These are phyloP conservation scores for Drosophila mulleri DNA, from an alignment of 2,888 invertebrate species.

Conservation along the genomic window DNA sequence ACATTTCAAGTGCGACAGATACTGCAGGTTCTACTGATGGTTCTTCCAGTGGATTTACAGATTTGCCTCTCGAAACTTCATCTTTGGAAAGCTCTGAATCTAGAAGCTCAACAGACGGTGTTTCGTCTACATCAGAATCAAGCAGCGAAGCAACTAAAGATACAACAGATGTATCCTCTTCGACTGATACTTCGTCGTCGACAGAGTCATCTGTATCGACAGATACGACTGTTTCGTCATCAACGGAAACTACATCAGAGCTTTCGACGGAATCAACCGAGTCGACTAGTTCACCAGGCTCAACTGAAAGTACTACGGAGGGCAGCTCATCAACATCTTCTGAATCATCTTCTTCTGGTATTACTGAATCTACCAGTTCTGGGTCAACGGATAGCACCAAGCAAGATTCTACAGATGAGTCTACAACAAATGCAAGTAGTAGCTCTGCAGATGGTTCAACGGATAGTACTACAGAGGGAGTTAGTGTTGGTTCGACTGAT, in stretches of 20 bases:
- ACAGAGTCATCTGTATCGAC: slow-evolving; percentile 42
- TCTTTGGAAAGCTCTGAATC: slow-evolving; percentile 40
- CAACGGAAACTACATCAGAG: slow-evolving; percentile 51
- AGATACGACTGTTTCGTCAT: slow-evolving; percentile 46
- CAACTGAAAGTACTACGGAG: slow-evolving; percentile 42
- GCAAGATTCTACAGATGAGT: slow-evolving; percentile 9
- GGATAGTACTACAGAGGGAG: background rate
- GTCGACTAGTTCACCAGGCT: slow-evolving; percentile 26
- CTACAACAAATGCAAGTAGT: background rate
- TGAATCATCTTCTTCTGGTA: slow-evolving; percentile 22
- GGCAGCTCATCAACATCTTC: slow-evolving; percentile 24
- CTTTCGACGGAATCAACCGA: slow-evolving; percentile 57
- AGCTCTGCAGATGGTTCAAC: slow-evolving; percentile 5
- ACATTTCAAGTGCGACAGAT: slow-evolving; percentile 32
- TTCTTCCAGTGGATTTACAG: slow-evolving; percentile 31
- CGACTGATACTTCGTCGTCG: slow-evolving; percentile 41
- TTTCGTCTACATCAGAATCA: slow-evolving; percentile 34
- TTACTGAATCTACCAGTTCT: slow-evolving; percentile 26
- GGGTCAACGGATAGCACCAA: slow-evolving; percentile 12
- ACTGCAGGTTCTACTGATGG: slow-evolving; percentile 30
- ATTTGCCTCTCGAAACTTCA: slow-evolving; percentile 23
- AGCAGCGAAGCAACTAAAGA: slow-evolving; percentile 33
- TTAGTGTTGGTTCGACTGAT: slow-evolving; percentile 1
- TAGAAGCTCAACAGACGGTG: slow-evolving; percentile 46
- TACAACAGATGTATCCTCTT: slow-evolving; percentile 42